Conservation (phyloP, 2,888 invertebrate genomes). For the Scaptomyza flava region DNA sequence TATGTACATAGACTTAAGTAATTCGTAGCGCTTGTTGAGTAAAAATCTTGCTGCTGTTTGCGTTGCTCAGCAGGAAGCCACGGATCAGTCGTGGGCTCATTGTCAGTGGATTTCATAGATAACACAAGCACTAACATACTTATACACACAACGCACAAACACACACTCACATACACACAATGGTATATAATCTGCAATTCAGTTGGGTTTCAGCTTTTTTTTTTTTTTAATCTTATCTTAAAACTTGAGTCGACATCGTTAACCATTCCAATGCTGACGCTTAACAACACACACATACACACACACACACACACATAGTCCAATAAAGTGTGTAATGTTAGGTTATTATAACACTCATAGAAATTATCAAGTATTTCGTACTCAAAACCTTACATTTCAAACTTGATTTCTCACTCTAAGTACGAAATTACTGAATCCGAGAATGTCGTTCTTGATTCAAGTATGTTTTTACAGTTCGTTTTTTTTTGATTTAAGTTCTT, state of each 20-base stretch:
- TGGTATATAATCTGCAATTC: constrained; percentile 35
- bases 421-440: too few species aligned
- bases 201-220: constrained; percentile 45
- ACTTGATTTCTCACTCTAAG: too few species aligned
- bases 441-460: too few species aligned
- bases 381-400: too few species aligned
- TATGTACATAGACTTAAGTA: constrained; percentile 36
- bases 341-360: too few species aligned
- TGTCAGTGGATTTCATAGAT: constrained; percentile 74
- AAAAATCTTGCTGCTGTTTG: constrained; percentile 32
- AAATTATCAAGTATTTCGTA: too few species aligned
- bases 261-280: constrained; percentile 47
- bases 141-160: constrained; percentile 28
- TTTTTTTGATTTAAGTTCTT: too few species aligned
- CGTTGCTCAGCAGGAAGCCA: constrained; percentile 64
- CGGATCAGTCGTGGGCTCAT: constrained; percentile 38
- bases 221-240: constrained; percentile 77
- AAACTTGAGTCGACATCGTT: constrained; percentile 77
- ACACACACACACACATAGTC: constrained; percentile 11
- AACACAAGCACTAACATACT: constrained; percentile 37
- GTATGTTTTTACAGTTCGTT: too few species aligned
- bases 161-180: constrained; percentile 17
- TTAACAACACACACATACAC: constrained; percentile 33
- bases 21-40: constrained; percentile 23
- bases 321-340: neutral